Evolutionary conservation across 2,888 invertebrate species (phyloP), one percentile per base, ranked within the genome.

Genomic region (Diarsia brunnea): DNA sequence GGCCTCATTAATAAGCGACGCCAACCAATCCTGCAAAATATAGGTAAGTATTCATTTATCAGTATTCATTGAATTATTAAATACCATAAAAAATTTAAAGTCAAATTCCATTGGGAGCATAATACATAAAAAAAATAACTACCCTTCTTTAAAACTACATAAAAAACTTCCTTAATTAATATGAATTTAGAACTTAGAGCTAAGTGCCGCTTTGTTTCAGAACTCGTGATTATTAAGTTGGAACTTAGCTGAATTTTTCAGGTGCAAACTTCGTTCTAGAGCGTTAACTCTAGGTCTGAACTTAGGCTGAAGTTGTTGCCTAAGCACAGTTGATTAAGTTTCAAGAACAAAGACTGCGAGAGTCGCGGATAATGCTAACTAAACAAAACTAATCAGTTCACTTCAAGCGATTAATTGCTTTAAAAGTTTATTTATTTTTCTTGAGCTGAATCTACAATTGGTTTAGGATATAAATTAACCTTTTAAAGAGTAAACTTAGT

Each of bases 311-410:
- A 80, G 71, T 85, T 82, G 75, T 69, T 76, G 64, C 78, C 77
- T 85, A 82, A 83, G 78, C 71, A 73, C 73, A 55, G 68, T 77
- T 84, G 77, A 84, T 83, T 80, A 88, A 89, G 86, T 89, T 89
- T 84, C 78, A 79, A 88, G 81, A 70, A 85, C 82, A 72, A 68
- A 81, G 75, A 78, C 75, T 65, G 68, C 31, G 55, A 68, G 66
- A 80, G 68, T 69, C 61, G 84, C 68, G 74, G 66, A 72, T 73
- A 74, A 69, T 79, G 75, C 60, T 61, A 71, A 78, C 76, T 55
- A 65, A 84, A 81, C 75, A 65, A 80, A 87, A 84, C 75, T 78
- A 79, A 79, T 85, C 78, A 72, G 65, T 85, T 75, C 12, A 58
- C 24, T 84, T 81, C 31, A 51, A 76, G 65, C 75, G 61, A 81